Conservation (phyloP, 2,888 invertebrate genomes). For the Cordylochernes scorpioides region DNA sequence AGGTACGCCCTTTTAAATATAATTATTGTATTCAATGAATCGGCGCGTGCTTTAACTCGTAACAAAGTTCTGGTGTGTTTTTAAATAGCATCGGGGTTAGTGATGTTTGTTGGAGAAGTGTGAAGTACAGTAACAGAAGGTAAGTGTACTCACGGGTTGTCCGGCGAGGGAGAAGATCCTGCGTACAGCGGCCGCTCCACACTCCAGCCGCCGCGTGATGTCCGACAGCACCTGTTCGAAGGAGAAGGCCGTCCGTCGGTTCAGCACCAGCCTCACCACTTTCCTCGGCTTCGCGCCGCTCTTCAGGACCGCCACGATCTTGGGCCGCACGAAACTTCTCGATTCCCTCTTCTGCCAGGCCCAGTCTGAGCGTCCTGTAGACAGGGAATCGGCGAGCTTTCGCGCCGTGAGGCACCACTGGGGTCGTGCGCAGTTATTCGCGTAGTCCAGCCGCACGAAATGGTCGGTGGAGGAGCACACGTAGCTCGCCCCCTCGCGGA, state of each 20-base stretch:
- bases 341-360: neutral
- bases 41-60: no score
- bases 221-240: constrained; percentile 72
- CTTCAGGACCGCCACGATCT: constrained; percentile 72
- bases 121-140: no score
- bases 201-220: constrained; percentile 69
- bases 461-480: constrained; percentile 75
- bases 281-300: constrained; percentile 83
- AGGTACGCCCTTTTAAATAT: no score
- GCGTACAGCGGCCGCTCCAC: constrained; percentile 79
- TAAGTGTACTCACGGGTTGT: constrained; percentile 38
- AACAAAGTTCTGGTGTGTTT: no score
- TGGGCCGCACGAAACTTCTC: constrained; percentile 45
- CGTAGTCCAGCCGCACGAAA: constrained; percentile 70
- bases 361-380: neutral
- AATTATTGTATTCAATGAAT: no score
- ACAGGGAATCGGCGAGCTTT: constrained; percentile 3
- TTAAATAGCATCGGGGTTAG: no score
- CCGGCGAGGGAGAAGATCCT: constrained; percentile 71
- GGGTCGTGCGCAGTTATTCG: constrained; percentile 5
- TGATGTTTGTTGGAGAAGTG: no score
- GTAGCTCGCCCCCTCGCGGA: constrained; percentile 37
- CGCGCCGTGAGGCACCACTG: constrained; percentile 9
- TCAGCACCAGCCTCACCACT: constrained; percentile 60
- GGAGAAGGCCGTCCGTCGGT: constrained; percentile 78